Evolutionary conservation across 30 jellyfish, hydroid and myxozoan species (phyloP), one percentile per base, ranked within the genome.

Genomic region (Pelagia noctiluca): DNA sequence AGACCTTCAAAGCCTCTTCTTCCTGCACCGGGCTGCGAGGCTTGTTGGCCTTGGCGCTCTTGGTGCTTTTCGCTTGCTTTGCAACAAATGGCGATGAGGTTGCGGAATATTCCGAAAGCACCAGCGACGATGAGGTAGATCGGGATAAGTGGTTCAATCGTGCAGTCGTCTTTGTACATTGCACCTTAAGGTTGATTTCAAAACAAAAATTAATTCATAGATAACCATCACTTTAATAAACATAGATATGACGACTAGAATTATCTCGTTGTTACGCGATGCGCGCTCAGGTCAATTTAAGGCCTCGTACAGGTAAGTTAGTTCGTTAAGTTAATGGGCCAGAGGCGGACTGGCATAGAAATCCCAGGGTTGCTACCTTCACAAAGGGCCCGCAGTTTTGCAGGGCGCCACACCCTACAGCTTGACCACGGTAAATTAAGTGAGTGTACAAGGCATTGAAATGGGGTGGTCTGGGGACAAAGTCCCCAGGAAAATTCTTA

Each of bases 181-280:
- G 73, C 98, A 31, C 98, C 98, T 93, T 60, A 30, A 75, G 29
- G n/a, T n/a, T n/a, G n/a, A n/a, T n/a, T n/a, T n/a, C n/a, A n/a
- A n/a, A n/a, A n/a, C n/a, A n/a, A n/a, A n/a, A n/a, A n/a, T n/a
- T n/a, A n/a, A n/a, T n/a, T n/a, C n/a, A n/a, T n/a, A n/a, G n/a
- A n/a, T n/a, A n/a, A n/a, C n/a, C n/a, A n/a, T n/a, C n/a, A n/a
- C n/a, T n/a, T n/a, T n/a, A n/a, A n/a, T n/a, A n/a, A n/a, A n/a
- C n/a, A n/a, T n/a, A n/a, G n/a, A n/a, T n/a, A n/a, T n/a, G n/a
- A n/a, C n/a, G n/a, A n/a, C n/a, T n/a, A n/a, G n/a, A n/a, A n/a
- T n/a, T n/a, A n/a, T n/a, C n/a, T n/a, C n/a, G n/a, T n/a, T n/a
- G n/a, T n/a, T n/a, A n/a, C n/a, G n/a, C n/a, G n/a, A n/a, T n/a